Conservation (phyloP, 92 coral and sea anemone genomes). For the Epizoanthus stellaris region DNA sequence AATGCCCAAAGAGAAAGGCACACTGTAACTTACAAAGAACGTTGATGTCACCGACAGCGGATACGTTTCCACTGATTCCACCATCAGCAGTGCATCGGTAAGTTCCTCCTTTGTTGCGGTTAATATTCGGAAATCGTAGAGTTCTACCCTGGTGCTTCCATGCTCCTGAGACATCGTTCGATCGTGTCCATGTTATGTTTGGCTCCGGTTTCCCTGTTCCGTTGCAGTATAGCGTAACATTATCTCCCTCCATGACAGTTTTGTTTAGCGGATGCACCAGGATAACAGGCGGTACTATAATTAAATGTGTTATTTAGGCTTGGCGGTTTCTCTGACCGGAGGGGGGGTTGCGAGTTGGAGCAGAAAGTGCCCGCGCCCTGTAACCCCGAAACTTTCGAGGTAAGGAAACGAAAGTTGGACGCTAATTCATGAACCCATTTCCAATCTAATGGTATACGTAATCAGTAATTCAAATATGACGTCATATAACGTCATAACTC, state of each 20-base stretch:
- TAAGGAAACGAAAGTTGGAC: too few species aligned
- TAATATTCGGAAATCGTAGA: neutral
- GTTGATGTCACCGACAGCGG: neutral
- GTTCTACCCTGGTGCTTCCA: neutral
- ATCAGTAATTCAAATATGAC: too few species aligned
- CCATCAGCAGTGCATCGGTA: conserved; percentile 3
- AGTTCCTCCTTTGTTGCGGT: neutral
- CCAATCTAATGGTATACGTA: too few species aligned
- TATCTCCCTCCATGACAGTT: neutral
- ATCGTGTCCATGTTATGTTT: neutral
- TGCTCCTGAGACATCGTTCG: neutral
- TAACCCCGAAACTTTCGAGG: too few species aligned
- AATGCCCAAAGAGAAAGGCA: neutral
- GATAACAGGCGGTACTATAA: conserved; percentile 1
- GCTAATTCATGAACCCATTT: too few species aligned
- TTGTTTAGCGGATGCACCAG: neutral
- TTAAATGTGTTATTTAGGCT: neutral
- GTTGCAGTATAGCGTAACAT: neutral
- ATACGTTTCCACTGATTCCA: conserved; percentile 10
- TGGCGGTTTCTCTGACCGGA: too few species aligned
- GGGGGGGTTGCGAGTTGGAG: too few species aligned
- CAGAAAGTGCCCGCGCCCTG: too few species aligned
- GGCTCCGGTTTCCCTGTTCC: conserved; percentile 25
- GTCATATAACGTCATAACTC: too few species aligned
- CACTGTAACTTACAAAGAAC: conserved; percentile 11